These are phyloP conservation scores for Dipodomys ordii DNA, from an alignment of 2,113 vertebrate genomes.

Conservation along the genomic window DNA sequence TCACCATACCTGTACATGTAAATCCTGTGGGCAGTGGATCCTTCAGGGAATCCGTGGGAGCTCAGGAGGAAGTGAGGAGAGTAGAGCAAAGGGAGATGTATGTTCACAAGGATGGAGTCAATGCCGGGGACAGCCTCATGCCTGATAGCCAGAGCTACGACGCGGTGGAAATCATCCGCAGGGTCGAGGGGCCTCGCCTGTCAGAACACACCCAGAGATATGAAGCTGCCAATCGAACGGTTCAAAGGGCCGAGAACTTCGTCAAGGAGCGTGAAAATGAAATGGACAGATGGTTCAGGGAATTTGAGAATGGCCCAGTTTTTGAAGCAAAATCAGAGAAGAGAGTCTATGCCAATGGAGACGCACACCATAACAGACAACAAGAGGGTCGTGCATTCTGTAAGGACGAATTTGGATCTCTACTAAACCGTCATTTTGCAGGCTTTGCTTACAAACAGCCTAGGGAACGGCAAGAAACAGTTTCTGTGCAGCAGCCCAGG, in stretches of 20 bases:
- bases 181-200: slow-evolving; percentile 81
- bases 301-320: slow-evolving; percentile 84
- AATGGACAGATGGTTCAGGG: slow-evolving; percentile 78
- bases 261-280: slow-evolving; percentile 79
- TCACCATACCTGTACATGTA: slow-evolving; percentile 76
- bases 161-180: slow-evolving; percentile 83
- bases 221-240: slow-evolving; percentile 84
- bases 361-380: slow-evolving; percentile 83
- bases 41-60: slow-evolving; percentile 85
- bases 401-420: slow-evolving; percentile 83
- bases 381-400: slow-evolving; percentile 83
- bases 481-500: slow-evolving; percentile 68
- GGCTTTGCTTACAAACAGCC: slow-evolving; percentile 79
- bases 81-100: slow-evolving; percentile 86
- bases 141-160: slow-evolving; percentile 84
- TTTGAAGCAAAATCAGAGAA: slow-evolving; percentile 88
- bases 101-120: slow-evolving; percentile 83
- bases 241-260: slow-evolving; percentile 79
- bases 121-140: slow-evolving; percentile 81
- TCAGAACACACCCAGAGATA: slow-evolving; percentile 84
- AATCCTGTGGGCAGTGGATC: slow-evolving; percentile 78
- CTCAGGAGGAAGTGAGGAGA: slow-evolving; percentile 87
- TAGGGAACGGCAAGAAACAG: slow-evolving; percentile 70
- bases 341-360: slow-evolving; percentile 89
- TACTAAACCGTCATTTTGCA: slow-evolving; percentile 79